Base-by-base conservation (phyloP, 64 coral and sea anemone species). In the Astreopora myriophthalma region DNA sequence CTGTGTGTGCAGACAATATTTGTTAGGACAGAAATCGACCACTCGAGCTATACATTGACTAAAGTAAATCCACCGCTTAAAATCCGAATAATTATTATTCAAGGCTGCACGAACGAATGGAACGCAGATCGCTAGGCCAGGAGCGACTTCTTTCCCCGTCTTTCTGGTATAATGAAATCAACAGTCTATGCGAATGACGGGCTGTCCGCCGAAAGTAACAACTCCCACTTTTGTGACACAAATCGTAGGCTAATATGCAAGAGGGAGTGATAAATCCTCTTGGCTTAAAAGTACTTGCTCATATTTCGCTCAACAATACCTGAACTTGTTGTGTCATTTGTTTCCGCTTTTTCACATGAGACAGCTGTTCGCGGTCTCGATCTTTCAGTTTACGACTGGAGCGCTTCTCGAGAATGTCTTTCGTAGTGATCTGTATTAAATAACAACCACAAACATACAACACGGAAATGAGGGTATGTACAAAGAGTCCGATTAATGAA, bases 301-400 rank as follows among this genome's bases (percentile, higher is more conserved):
- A 83, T 1, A 13, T 83, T 83, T 64, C 23, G 58, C 58, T 65
- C 16, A 14, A 73, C 52, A 36, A 64, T 83, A 83, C 79, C 79
- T 83, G 79, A 36, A 61, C 13, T 22, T 83, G 55, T 14, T 64
- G 79, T 64, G 79, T 83, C 8, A 61, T 20, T 20, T 57, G 52
- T 65, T 65, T 83, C 22, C 79, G 52, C 34, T 83, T 83, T 65
- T 83, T 83, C 9, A 27, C 34, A 38, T 64, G 57, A n/a, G 79
- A 12, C 23, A 34, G 31, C 32, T 83, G 79, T 37, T 83, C 79
- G 32, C 79, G 79, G 2, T 92, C 89, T 7, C 89, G 89, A 8
- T 92, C 90, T 76, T 92, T 92, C 72, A 51, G 17, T 86, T 85
- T 92, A 40, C 90, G 79, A 76, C 51, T 86, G 34, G 32, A 35